Conservation (phyloP, 2,113 vertebrate genomes). For the Coturnix japonica region DNA sequence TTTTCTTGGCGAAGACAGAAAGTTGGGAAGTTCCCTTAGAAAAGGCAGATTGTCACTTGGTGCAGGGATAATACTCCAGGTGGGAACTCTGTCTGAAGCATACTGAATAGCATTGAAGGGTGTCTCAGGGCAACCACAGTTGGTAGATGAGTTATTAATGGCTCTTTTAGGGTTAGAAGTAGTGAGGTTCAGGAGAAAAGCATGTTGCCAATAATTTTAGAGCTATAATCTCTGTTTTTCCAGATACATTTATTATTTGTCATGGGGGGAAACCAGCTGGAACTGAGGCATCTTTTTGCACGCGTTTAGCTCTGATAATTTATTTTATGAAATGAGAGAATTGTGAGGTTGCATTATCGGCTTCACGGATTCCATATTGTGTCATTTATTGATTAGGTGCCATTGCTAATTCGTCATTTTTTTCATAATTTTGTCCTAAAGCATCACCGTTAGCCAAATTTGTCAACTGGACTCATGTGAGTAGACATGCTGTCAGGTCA, state of each 20-base stretch:
- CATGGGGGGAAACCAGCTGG: neutral
- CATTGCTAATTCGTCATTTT: conserved; percentile 91
- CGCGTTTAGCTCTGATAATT: conserved; percentile 35
- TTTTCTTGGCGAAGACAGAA: neutral
- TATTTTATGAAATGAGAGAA: conserved; percentile 60
- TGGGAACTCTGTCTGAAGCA: neutral
- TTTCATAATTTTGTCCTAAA: conserved; percentile 90
- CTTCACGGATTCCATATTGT: conserved; percentile 81
- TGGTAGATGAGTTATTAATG: neutral
- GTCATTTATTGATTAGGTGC: conserved; percentile 97
- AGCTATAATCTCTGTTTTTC: neutral
- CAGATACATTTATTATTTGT: neutral
- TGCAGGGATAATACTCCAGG: neutral
- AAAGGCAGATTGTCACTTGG: neutral
- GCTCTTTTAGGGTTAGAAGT: neutral
- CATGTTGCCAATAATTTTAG: neutral
- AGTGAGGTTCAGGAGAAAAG: neutral
- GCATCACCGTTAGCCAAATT: conserved; percentile 83
- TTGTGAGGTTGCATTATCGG: conserved; percentile 70
- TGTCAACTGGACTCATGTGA: conserved; percentile 79
- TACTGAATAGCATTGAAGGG: rapidly evolving
- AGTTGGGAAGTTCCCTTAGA: neutral
- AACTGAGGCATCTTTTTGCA: neutral
- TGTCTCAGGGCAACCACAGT: neutral
- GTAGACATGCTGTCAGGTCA: conserved; percentile 79